Percentiles rank a stretch among this genome's conserved stretches.
phyloP scores from a whole-genome alignment of 2,888 invertebrate genomes.

The Epirrhoe alternata region DNA sequence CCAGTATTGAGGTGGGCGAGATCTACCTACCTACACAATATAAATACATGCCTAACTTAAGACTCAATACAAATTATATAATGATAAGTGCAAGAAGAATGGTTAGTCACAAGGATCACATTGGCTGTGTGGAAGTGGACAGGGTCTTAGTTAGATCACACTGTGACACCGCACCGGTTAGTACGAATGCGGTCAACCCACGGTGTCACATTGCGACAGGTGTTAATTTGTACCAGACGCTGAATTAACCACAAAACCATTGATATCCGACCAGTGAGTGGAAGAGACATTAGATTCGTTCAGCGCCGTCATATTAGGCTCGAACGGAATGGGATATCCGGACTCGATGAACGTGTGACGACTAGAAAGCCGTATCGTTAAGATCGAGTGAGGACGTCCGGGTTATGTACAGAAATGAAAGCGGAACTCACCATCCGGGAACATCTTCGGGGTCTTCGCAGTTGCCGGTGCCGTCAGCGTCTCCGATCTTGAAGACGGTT shows the following conservation, averaged over 20 bases:
- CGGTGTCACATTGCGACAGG: conserved; percentile 49
- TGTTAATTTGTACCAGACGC: conserved; percentile 65
- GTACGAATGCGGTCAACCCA: conserved; percentile 30
- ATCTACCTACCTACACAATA: conserved; percentile 51
- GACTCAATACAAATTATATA: conserved; percentile 42
- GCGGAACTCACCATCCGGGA: conserved; percentile 94
- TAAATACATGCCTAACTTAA: conserved; percentile 28
- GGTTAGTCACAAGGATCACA: conserved; percentile 81
- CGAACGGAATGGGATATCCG: conserved; percentile 63
- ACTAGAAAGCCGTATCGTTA: conserved; percentile 32
- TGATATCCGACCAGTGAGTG: conserved; percentile 67
- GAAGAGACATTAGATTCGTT: conserved; percentile 60
- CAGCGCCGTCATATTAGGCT: conserved; percentile 67
- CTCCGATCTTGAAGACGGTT: conserved; percentile 97
- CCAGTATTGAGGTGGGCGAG: conserved; percentile 60
- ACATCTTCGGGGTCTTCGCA: conserved; percentile 98
- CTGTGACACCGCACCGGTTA: conserved; percentile 47
- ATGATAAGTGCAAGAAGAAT: conserved; percentile 70
- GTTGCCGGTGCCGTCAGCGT: conserved; percentile 95
- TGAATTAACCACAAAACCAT: conserved; percentile 67
- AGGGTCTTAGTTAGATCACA: conserved; percentile 51
- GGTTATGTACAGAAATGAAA: conserved; percentile 40
- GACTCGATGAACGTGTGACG: conserved; percentile 45
- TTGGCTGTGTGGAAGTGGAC: conserved; percentile 68
- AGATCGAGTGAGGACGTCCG: conserved; percentile 45